Conservation (phyloP, 2,797 vertebrate species). For the Avahi laniger region DNA sequence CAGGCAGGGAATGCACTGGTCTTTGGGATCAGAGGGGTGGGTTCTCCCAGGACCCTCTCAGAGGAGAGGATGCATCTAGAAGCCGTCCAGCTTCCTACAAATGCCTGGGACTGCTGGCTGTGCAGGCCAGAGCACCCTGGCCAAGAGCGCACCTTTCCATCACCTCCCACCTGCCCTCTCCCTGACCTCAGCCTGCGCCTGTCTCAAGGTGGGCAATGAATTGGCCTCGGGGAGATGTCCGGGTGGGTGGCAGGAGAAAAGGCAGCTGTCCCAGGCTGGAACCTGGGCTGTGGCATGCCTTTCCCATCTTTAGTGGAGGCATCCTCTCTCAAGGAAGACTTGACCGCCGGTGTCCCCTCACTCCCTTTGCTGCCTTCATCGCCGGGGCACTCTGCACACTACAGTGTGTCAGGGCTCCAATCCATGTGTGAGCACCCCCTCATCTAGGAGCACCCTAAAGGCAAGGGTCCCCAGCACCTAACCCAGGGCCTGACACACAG, state of each 20-base stretch:
- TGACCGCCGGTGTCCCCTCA: neutral
- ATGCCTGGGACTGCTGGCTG: neutral
- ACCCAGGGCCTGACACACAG: neutral
- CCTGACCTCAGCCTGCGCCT: neutral
- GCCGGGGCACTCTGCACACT: neutral
- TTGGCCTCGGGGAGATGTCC: neutral
- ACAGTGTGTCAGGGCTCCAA: neutral
- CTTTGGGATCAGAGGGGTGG: neutral
- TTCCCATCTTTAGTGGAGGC: neutral
- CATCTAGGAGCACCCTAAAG: neutral
- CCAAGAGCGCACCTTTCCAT: neutral
- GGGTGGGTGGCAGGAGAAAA: neutral
- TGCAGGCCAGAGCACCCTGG: neutral
- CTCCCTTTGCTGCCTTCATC: neutral
- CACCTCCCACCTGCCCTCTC: neutral
- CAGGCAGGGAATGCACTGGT: rapidly evolving
- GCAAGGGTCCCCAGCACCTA: neutral
- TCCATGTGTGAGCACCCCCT: neutral
- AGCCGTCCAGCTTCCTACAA: neutral
- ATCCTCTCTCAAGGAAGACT: neutral
- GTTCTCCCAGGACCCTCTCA: neutral
- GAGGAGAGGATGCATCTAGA: neutral
- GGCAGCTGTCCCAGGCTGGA: neutral
- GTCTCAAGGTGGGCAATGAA: neutral
- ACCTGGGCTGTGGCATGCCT: neutral